A percentile compares a stretch with the other conserved stretches of the same genome.
Conservation (phyloP, 1,140 invertebrate species). For the Xylocopa sonorina region DNA sequence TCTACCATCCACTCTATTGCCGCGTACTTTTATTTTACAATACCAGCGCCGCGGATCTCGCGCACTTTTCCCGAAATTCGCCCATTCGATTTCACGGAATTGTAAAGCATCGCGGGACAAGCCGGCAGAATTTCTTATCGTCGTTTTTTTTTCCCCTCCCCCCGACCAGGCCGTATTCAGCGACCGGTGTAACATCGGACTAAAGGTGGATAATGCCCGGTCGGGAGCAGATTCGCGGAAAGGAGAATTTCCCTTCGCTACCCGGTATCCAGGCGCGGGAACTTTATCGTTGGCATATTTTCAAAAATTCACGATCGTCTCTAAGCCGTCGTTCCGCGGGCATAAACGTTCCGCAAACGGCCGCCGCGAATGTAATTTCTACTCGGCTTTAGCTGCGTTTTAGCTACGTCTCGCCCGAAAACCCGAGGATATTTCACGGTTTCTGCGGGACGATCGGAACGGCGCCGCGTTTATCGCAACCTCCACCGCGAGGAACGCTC, state of each 20-base stretch:
- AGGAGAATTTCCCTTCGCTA: slow-evolving; percentile 20
- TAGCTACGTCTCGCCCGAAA: slow-evolving; percentile 33
- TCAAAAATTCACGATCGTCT: slow-evolving; percentile 63
- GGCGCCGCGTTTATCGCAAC: slow-evolving; percentile 54
- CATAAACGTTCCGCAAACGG: slow-evolving; percentile 63
- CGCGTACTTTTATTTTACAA: neutral
- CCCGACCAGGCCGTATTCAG: neutral
- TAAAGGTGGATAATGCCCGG: slow-evolving; percentile 39
- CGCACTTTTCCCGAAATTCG: neutral
- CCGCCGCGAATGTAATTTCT: slow-evolving; percentile 50
- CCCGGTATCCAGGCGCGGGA: slow-evolving; percentile 14
- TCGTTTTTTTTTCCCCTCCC: too few species aligned
- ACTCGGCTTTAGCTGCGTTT: slow-evolving; percentile 42
- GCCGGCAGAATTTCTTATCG: neutral
- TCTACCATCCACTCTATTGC: neutral
- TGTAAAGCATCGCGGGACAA: slow-evolving; percentile 34
- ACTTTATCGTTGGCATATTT: slow-evolving; percentile 64
- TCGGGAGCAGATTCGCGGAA: slow-evolving; percentile 31
- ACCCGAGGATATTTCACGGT: slow-evolving; percentile 66
- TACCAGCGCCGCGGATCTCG: neutral
- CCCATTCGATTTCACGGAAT: slow-evolving; percentile 21
- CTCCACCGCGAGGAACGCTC: slow-evolving; percentile 34
- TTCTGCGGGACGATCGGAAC: slow-evolving; percentile 59
- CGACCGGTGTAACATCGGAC: slow-evolving; percentile 9
- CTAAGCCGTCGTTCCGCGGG: slow-evolving; percentile 55